Evolutionary conservation across 2,113 vertebrate species (phyloP).

Genomic region (Marcusenius ussheri): DNA sequence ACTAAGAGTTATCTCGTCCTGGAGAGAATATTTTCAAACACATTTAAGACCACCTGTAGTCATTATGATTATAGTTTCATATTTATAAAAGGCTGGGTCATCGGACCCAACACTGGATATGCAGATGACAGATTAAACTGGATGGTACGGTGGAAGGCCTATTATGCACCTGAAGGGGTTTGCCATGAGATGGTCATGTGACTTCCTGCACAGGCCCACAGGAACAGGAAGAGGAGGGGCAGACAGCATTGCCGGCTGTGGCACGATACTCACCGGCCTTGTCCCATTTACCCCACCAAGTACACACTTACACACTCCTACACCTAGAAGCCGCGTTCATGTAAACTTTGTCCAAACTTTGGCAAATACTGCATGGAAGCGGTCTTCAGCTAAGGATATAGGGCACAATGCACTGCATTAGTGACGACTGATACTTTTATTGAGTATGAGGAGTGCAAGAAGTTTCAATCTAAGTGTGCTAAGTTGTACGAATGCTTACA

Average conservation of each 20-base stretch:
- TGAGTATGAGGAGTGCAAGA: background rate
- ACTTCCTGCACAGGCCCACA: conserved; percentile 9
- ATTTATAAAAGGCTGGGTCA: background rate
- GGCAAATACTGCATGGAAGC: background rate
- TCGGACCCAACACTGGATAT: background rate
- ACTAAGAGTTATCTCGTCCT: background rate
- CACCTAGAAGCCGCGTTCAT: background rate
- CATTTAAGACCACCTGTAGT: conserved; percentile 7
- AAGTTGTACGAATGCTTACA: background rate
- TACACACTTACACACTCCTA: background rate
- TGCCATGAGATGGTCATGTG: background rate
- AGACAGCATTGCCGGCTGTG: background rate
- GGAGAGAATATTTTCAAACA: background rate
- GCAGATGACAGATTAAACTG: background rate
- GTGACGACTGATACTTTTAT: background rate
- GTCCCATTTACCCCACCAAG: background rate
- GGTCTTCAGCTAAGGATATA: background rate
- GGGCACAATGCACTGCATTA: background rate
- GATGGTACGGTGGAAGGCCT: background rate
- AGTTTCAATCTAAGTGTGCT: background rate
- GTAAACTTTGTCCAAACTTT: background rate
- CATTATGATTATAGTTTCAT: conserved; percentile 8
- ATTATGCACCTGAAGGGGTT: background rate
- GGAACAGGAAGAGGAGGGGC: background rate
- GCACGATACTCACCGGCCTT: background rate